Conservation (phyloP, 1,140 invertebrate species). For the Luehdorfia chinensis region DNA sequence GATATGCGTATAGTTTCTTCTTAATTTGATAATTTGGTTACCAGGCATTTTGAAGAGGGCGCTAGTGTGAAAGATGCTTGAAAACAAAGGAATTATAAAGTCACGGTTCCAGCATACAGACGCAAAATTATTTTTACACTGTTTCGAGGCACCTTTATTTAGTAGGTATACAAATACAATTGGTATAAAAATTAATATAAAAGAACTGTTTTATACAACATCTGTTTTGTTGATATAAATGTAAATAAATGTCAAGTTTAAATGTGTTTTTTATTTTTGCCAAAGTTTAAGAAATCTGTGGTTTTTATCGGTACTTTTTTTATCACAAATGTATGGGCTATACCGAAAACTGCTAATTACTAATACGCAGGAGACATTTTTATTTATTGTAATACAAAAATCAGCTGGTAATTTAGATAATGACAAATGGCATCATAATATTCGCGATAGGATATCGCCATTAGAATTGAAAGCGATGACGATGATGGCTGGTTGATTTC, state of each 20-base stretch:
- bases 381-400: too few species aligned
- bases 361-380: too few species aligned
- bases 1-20: slow-evolving; percentile 1
- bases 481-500: too few species aligned
- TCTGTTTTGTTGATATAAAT: slow-evolving; percentile 78
- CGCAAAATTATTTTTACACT: slow-evolving; percentile 67
- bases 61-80: slow-evolving; percentile 2
- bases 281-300: too few species aligned
- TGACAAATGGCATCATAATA: too few species aligned
- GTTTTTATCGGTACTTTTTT: too few species aligned
- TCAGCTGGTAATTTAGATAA: too few species aligned
- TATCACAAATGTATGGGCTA: too few species aligned
- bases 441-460: too few species aligned
- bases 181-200: slow-evolving; percentile 60
- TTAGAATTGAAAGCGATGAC: too few species aligned
- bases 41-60: background rate
- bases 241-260: slow-evolving; percentile 79
- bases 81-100: slow-evolving; percentile 24
- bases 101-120: slow-evolving; percentile 58
- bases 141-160: slow-evolving; percentile 60
- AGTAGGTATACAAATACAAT: slow-evolving; percentile 60
- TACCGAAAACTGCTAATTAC: too few species aligned
- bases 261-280: slow-evolving; percentile 36
- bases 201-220: slow-evolving; percentile 77
- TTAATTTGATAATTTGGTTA: background rate